Evolutionary conservation across 37 sponge, comb jelly and placozoan species (phyloP), one percentile per base, ranked within the genome.

Genomic region (Oopsacas minuta): DNA sequence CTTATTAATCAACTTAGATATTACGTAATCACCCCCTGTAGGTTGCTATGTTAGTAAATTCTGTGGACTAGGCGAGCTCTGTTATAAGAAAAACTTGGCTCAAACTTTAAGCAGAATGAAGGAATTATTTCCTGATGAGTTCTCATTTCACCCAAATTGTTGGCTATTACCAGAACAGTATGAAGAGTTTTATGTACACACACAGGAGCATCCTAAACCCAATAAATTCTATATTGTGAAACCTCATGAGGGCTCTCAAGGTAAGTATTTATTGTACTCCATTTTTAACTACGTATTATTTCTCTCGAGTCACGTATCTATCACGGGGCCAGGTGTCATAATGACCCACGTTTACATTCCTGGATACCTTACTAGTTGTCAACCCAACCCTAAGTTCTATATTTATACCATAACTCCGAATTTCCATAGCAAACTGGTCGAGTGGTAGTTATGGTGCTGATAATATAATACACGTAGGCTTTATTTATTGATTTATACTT

Each of bases 201-300:
- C 84, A 36, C 75, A 81, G 30, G 46, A 52, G 15, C 53, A 36
- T n/a, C 75, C 53, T 25, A 82, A 84, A 0, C 39, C 38, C 1
- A n/a, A 81, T 0, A 85, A 90, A 34, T 85, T 53, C 35, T 90
- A 39, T 49, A 90, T 90, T 22, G 36, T 90, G 7, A 90, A 90
- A 51, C 90, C 90, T 36, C 83, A 85, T 81, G 86, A 85, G 35
- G 90, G 90, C 52, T 84, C 88, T n/a, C 88, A 87, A 37, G 90
- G 88, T 85, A 10, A 25, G 7, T 61, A 61, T 61, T n/a, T 22
- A 46, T 46, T 22, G 51, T 17, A n/a, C n/a, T n/a, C n/a, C n/a
- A n/a, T n/a, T n/a, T n/a, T n/a, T n/a, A n/a, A n/a, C n/a, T n/a
- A n/a, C n/a, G n/a, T n/a, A n/a, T n/a, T n/a, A n/a, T n/a, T n/a